Conservation (phyloP, 1,140 invertebrate genomes). For the Spodoptera litura region DNA sequence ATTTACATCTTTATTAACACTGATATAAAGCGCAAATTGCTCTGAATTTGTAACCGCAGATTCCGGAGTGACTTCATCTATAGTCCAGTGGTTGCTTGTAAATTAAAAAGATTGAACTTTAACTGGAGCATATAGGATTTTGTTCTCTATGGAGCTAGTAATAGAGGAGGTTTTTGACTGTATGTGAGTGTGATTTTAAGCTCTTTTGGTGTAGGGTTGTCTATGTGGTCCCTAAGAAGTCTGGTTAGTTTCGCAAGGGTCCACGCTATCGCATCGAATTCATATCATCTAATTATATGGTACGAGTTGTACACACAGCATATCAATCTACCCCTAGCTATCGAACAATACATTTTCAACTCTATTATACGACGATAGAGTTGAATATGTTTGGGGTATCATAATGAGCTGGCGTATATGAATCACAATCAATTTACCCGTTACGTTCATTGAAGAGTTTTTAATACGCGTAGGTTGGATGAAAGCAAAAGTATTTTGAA, state of each 20-base stretch:
- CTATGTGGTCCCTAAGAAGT: conserved; percentile 78
- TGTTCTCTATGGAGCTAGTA: not conserved
- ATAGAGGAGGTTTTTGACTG: not conserved
- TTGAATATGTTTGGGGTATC: no score
- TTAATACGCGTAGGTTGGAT: conserved; percentile 32
- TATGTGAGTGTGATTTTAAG: not conserved
- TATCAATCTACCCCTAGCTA: not conserved
- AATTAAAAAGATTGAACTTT: conserved; percentile 54
- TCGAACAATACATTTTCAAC: no score
- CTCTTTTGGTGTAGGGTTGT: not conserved
- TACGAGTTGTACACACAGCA: conserved; percentile 63
- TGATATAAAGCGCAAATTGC: conserved; percentile 49
- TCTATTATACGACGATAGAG: no score
- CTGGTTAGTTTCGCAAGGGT: conserved; percentile 81
- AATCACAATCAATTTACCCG: conserved; percentile 65
- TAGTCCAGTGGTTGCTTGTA: conserved; percentile 23
- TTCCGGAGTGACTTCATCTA: conserved; percentile 49
- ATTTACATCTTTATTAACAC: conserved; percentile 55
- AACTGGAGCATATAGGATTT: conserved; percentile 58
- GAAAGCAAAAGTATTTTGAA: conserved; percentile 26
- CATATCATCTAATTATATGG: conserved; percentile 85
- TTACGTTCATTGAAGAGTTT: conserved; percentile 60
- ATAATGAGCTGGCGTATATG: no score
- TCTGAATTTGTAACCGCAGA: conserved; percentile 17
- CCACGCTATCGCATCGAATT: conserved; percentile 83